Base-by-base conservation (phyloP, 2,113 vertebrate genomes). In the Protomyctophum bolini region DNA sequence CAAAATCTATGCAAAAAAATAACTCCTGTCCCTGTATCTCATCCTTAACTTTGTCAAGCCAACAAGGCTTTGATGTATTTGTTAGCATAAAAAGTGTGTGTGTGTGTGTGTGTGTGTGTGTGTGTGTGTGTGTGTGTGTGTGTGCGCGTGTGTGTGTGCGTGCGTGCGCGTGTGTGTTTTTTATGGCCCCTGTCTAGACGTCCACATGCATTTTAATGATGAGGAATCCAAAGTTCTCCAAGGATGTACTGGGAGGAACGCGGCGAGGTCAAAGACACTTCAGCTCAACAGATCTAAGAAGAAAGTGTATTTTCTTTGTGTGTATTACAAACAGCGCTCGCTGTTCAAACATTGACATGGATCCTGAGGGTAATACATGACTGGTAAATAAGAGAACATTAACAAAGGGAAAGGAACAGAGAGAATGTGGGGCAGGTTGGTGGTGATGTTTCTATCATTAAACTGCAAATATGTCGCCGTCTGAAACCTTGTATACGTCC, bases 361-460 rank as follows among this genome's bases (percentile, higher is more conserved):
- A 70, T 64, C 12, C 4, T 29, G 14, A 33, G 51, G 48, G 6
- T 10, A 11, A 33, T 63, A 48, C 45, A 21, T 61, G 58, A 48
- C 33, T 41, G 33, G 33, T 41, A 41, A 41, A 41, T 48, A 59
- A 58, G 69, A 55, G 45, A 56, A 54, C 11, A 41, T 41, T 41
- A 41, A 41, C 33, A 41, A 41, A 41, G 33, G 33, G 33, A 41
- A 41, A 2, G 33, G 33, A 41, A 69, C 50, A 67, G 12, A 10
- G n/a, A 76, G 52, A 4, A 56, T 15, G 21, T 61, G 11, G 21
- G 14, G 48, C 51, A 4, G 45, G 14, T 21, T 73, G 46, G 21
- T 29, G 41, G n/a, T 73, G 65, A 61, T 59, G 10, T 67, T 50
- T n/a, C 14, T 29, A 29, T 67, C 33, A 75, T 80, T 67, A 75